Base-by-base conservation (phyloP, 2,888 invertebrate genomes). In the Piscicola geometra region DNA sequence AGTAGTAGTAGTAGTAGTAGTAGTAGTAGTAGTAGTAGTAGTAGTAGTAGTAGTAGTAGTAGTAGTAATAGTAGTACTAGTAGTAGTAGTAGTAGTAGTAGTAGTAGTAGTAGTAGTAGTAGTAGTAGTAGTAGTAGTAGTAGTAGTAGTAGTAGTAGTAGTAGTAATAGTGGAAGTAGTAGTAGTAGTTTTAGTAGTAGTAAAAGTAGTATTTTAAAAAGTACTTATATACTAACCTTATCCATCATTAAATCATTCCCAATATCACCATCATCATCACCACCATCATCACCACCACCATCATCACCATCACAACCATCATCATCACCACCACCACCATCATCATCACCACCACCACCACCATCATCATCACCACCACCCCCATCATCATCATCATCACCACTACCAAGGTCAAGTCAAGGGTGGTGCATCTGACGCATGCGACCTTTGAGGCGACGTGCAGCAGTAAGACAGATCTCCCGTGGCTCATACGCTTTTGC, bases 401-500 rank as follows among this genome's bases (percentile, higher is more conserved):
- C 78, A 33, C 77, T n/a, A 64, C 64, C 64, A 64, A 28, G 25
- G 5, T 50, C 52, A 50, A 15, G 15, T 18, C 15, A 15, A 50
- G 15, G 15, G 18, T 50, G 15, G 18, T 50, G 15, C 15, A 50
- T 50, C 52, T 32, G n/a, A 2, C 68, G 15, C 15, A 50, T 15
- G 21, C 21, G 52, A 50, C 15, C 15, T 18, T 15, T 66, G 12
- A 15, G 15, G 12, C 15, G 67, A 25, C 12, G 67, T 32, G 69
- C 30, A 76, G 76, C 78, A 75, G 35, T 80, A n/a, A n/a, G n/a
- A n/a, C n/a, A n/a, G n/a, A n/a, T n/a, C n/a, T 82, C 69, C 87
- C 89, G 12, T 90, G 89, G 89, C 82, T 90, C 66, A 82, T 90
- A 76, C 88, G 89, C 81, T 89, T 86, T 82, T 90, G 88, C 86